Evolutionary conservation across 2,113 vertebrate genomes (phyloP).

Genomic region (Platysternon megacephalum): DNA sequence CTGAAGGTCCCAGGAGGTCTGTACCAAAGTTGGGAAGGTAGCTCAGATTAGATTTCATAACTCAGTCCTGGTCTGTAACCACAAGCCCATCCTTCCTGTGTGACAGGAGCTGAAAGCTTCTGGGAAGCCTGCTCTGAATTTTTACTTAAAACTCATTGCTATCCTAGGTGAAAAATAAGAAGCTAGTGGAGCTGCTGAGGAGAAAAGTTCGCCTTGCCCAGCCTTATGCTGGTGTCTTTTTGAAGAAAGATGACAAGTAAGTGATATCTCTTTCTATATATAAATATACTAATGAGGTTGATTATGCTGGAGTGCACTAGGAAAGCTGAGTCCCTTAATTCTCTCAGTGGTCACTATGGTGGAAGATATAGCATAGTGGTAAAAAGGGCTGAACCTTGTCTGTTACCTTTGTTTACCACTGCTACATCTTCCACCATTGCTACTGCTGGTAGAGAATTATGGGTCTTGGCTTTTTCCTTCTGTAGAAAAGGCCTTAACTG

Average conservation of each 20-base stretch:
- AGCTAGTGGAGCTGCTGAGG: slow-evolving; percentile 91
- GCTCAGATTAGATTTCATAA: rapidly evolving
- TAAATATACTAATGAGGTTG: neutral
- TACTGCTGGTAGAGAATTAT: neutral
- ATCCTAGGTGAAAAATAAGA: slow-evolving; percentile 93
- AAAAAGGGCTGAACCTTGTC: neutral
- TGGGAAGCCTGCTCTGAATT: neutral
- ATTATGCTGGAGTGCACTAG: neutral
- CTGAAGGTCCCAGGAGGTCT: neutral
- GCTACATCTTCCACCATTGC: neutral
- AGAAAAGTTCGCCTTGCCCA: slow-evolving; percentile 95
- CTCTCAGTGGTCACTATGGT: neutral
- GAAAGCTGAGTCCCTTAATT: neutral
- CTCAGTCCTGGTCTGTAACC: neutral
- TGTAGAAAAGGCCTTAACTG: neutral
- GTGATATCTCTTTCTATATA: slow-evolving; percentile 1
- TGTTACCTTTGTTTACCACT: neutral
- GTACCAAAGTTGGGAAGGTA: neutral
- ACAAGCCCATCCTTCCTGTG: neutral
- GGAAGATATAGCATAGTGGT: neutral
- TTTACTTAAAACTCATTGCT: slow-evolving; percentile 28
- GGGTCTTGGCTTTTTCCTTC: neutral
- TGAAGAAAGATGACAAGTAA: slow-evolving; percentile 95
- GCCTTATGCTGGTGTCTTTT: slow-evolving; percentile 95
- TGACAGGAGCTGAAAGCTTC: rapidly evolving